Conservation (phyloP, 2,113 vertebrate genomes). For the Ceuthmochares aereus region DNA sequence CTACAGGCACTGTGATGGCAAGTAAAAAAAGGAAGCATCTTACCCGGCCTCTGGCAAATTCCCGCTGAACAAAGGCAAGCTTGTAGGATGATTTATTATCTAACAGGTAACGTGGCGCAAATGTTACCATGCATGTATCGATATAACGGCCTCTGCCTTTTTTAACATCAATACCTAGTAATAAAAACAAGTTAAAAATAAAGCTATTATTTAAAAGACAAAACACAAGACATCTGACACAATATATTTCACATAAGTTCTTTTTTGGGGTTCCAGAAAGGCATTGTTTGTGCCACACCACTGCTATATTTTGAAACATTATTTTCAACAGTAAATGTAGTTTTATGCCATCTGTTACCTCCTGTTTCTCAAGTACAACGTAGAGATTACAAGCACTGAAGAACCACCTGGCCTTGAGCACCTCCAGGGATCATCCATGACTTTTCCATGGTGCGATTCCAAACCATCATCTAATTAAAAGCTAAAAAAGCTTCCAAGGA, state of each 20-base stretch:
- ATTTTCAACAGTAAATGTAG: not conserved
- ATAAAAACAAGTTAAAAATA: not conserved
- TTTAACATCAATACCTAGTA: constrained; percentile 90
- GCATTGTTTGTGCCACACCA: not conserved
- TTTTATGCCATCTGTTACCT: not conserved
- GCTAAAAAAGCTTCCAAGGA: not conserved
- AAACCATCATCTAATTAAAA: not conserved
- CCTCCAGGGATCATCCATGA: no score
- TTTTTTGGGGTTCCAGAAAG: not conserved
- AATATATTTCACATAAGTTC: not conserved
- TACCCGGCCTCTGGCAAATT: constrained; percentile 95
- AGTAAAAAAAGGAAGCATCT: not conserved
- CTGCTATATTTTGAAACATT: not conserved
- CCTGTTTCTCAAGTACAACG: not conserved
- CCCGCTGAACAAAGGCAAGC: constrained; percentile 94
- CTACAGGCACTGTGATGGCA: not conserved
- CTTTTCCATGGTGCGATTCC: not conserved
- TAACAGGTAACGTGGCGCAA: constrained; percentile 93
- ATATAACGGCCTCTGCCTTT: constrained; percentile 95
- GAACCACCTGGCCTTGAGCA: no score
- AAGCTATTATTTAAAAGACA: not conserved
- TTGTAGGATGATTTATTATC: constrained; percentile 94
- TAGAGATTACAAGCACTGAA: not conserved
- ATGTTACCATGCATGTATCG: constrained; percentile 94
- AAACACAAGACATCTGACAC: not conserved